Evolutionary conservation across 2,888 invertebrate genomes (phyloP).

Genomic region (Pachycephus smyrnensis): DNA sequence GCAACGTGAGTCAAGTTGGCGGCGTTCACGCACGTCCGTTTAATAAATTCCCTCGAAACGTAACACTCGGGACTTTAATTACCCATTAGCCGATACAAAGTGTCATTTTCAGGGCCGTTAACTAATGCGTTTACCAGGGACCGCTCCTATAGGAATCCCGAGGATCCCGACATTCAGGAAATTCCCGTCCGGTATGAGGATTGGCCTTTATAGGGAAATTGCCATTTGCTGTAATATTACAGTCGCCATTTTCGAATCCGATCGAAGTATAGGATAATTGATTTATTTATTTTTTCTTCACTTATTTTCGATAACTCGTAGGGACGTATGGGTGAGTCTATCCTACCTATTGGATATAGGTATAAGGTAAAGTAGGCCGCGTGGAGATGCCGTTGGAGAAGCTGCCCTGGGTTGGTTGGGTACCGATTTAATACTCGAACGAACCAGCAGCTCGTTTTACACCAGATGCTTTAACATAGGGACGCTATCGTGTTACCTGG

Average conservation of each 20-base stretch:
- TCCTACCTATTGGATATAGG: too few species aligned
- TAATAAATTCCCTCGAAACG: conserved; percentile 52
- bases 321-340: too few species aligned
- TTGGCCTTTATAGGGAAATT: too few species aligned
- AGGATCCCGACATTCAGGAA: conserved; percentile 15
- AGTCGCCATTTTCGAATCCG: too few species aligned
- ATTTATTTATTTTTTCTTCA: too few species aligned
- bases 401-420: conserved; percentile 22
- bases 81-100: conserved; percentile 57
- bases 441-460: conserved; percentile 66
- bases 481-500: conserved; percentile 63
- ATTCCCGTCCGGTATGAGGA: too few species aligned
- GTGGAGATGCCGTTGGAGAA: too few species aligned
- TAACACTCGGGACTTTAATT: conserved; percentile 52
- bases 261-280: too few species aligned
- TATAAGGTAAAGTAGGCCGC: too few species aligned
- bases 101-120: conserved; percentile 56
- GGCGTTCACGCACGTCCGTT: conserved; percentile 27
- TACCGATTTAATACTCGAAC: conserved; percentile 66
- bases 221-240: too few species aligned
- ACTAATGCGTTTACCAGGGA: conserved; percentile 44
- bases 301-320: too few species aligned
- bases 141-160: conserved; percentile 37
- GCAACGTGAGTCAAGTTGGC: neutral
- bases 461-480: conserved; percentile 65